Evolutionary conservation across 2,113 vertebrate genomes (phyloP).

Genomic region (Amphilophus citrinellus): DNA sequence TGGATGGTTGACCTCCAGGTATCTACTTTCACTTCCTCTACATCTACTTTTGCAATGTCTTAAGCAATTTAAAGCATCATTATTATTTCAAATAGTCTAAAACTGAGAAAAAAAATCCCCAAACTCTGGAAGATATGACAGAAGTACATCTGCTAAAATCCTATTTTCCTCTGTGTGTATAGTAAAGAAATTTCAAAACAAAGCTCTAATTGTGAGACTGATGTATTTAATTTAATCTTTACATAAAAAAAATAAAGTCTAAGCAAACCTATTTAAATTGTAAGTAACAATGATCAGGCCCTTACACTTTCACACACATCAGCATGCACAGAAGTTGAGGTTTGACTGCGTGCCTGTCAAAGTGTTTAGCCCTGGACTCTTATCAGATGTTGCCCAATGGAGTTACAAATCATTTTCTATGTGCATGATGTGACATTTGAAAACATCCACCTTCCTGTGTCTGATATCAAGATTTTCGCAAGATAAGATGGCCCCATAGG

Average conservation of each 20-base stretch:
- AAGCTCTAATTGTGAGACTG: no score
- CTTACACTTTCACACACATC: neutral
- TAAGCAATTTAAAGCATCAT: neutral
- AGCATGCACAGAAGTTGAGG: neutral
- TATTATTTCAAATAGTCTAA: neutral
- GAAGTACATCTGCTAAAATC: neutral
- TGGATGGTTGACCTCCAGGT: neutral
- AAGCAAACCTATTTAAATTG: no score
- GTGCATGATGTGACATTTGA: neutral
- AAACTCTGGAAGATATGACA: neutral
- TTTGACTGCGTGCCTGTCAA: neutral
- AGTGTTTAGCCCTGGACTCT: neutral
- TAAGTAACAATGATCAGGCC: neutral
- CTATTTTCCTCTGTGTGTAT: no score
- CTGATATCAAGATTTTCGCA: neutral
- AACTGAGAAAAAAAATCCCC: neutral
- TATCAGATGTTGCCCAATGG: conserved; percentile 7
- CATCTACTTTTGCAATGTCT: no score
- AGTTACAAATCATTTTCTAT: neutral
- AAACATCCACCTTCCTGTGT: neutral
- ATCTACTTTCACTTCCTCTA: no score
- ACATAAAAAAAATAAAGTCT: neutral
- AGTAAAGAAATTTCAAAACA: no score
- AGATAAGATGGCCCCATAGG: neutral
- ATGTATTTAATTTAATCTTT: neutral